Evolutionary conservation across 2,113 vertebrate species (phyloP).

Genomic region (Tor tambroides): DNA sequence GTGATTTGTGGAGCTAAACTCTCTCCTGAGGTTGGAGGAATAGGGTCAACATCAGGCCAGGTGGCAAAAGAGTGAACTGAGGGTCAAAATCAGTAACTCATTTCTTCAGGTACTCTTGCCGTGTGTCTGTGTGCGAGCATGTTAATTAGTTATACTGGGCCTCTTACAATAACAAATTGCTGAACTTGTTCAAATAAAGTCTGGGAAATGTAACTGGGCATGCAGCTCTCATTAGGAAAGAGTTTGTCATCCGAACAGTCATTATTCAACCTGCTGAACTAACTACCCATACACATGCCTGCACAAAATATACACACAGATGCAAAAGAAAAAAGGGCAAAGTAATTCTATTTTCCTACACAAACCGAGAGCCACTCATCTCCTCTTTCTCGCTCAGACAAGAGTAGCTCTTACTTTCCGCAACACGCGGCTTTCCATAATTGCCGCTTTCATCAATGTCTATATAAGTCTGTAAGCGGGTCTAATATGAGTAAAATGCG

Average conservation of each 20-base stretch:
- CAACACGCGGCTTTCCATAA: constrained; percentile 65
- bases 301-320: constrained; percentile 48
- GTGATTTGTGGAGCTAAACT: constrained; percentile 14
- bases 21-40: background rate
- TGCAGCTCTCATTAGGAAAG: constrained; percentile 70
- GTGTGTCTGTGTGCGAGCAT: background rate
- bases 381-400: background rate
- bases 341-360: constrained; percentile 4
- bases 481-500: constrained; percentile 65
- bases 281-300: constrained; percentile 48
- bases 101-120: constrained; percentile 2
- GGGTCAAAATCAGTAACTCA: constrained; percentile 3
- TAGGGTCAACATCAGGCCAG: constrained; percentile 44
- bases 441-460: constrained; percentile 73
- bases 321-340: background rate
- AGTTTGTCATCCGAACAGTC: constrained; percentile 56
- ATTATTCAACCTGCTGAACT: constrained; percentile 60
- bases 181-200: constrained; percentile 74
- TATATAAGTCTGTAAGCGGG: constrained; percentile 69
- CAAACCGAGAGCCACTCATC: background rate
- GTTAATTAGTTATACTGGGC: constrained; percentile 69
- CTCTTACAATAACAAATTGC: constrained; percentile 74
- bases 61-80: constrained; percentile 11
- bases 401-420: background rate
- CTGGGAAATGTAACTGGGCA: constrained; percentile 67